Evolutionary conservation across 2,113 vertebrate genomes (phyloP).

Genomic region (Saccopteryx leptura): DNA sequence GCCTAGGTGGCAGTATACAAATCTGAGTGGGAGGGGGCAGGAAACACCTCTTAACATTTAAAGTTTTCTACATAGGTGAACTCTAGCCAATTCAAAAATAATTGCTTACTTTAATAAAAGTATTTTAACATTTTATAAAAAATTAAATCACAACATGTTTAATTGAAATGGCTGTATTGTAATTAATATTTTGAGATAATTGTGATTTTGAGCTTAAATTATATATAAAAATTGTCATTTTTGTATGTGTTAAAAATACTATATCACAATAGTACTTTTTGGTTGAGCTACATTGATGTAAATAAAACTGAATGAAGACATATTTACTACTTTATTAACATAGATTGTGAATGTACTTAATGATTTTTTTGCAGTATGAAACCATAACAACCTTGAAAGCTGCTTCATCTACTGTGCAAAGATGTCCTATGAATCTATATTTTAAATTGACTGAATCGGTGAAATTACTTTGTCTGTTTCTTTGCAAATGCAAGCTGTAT

Average conservation of each 20-base stretch:
- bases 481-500: conserved; percentile 95
- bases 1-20: conserved; percentile 78
- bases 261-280: conserved; percentile 92
- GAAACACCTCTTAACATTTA: conserved; percentile 82
- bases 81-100: conserved; percentile 87
- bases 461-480: conserved; percentile 91
- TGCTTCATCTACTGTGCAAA: conserved; percentile 97
- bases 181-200: conserved; percentile 99
- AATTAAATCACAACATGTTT: conserved; percentile 88
- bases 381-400: conserved; percentile 95
- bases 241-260: conserved; percentile 97
- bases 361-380: conserved; percentile 94
- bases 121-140: conserved; percentile 91
- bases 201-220: conserved; percentile 99
- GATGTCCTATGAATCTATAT: conserved; percentile 93
- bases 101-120: conserved; percentile 89
- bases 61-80: conserved; percentile 90
- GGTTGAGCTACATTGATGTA: conserved; percentile 94
- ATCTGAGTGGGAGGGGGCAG: conserved; percentile 71
- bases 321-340: conserved; percentile 95
- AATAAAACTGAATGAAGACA: conserved; percentile 96
- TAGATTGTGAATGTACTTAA: conserved; percentile 99
- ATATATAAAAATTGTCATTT: conserved; percentile 97
- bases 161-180: conserved; percentile 95
- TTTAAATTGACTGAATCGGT: conserved; percentile 92